Percentiles rank a stretch among this genome's conserved stretches.
phyloP scores from a whole-genome alignment of 1,140 invertebrate species.

The Philopotamus ludificatus region DNA sequence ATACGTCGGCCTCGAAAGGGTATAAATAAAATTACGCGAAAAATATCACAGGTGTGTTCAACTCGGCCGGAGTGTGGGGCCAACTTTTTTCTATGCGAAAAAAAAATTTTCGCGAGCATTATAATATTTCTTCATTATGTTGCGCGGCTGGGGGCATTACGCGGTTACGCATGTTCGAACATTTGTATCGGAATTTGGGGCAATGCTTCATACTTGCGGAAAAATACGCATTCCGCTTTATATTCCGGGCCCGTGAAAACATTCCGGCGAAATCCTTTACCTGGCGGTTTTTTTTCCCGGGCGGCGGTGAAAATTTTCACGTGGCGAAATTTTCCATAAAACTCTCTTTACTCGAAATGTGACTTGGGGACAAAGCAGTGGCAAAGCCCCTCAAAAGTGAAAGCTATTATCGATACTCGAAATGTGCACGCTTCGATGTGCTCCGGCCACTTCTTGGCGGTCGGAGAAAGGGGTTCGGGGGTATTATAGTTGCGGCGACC shows the following conservation, averaged over 20 bases:
- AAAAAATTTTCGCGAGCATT: conserved; percentile 14
- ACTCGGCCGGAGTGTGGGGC: background rate
- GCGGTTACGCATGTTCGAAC: conserved; percentile 18
- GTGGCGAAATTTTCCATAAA: conserved; percentile 21
- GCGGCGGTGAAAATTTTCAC: conserved; percentile 19
- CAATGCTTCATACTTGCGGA: conserved; percentile 24
- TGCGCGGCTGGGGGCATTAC: conserved; percentile 2
- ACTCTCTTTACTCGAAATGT: conserved; percentile 21
- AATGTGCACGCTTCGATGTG: background rate
- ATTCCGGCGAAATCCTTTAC: conserved; percentile 30
- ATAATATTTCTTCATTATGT: conserved; percentile 27
- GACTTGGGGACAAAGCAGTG: conserved; percentile 10
- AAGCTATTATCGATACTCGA: background rate
- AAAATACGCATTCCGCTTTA: conserved; percentile 33
- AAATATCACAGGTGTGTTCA: conserved; percentile 16
- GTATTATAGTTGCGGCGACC: background rate
- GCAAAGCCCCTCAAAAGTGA: background rate
- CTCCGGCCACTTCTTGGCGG: too few relatives aligned
- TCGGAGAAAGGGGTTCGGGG: background rate
- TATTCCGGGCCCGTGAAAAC: conserved; percentile 37
- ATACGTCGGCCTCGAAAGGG: background rate
- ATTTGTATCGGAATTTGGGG: conserved; percentile 24
- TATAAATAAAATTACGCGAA: conserved; percentile 24
- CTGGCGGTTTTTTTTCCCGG: conserved; percentile 17
- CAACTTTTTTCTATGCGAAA: conserved; percentile 4